Evolutionary conservation across 2,888 invertebrate species (phyloP).

Genomic region (Epinotia demarniana): DNA sequence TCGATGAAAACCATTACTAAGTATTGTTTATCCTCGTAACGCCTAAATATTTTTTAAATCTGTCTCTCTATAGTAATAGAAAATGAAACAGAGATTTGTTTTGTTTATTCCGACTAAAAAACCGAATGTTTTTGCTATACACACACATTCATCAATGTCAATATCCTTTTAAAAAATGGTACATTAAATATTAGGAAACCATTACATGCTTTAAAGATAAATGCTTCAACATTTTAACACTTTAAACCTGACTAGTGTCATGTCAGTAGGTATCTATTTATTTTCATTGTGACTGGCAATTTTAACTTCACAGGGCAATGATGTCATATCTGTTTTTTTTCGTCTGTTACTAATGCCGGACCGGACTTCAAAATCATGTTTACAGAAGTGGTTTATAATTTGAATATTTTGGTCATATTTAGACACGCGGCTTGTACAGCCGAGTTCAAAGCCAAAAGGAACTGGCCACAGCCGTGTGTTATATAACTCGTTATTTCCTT

Average conservation of each 20-base stretch:
- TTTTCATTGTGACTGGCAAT: not conserved
- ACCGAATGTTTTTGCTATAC: no score
- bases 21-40: no score
- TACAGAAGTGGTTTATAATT: not conserved
- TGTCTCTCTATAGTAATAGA: no score
- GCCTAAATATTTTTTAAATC: no score
- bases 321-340: slow-evolving; percentile 30
- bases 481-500: no score
- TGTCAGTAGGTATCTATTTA: not conserved
- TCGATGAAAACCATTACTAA: no score
- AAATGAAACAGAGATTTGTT: no score
- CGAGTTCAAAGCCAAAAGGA: no score
- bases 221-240: not conserved
- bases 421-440: no score
- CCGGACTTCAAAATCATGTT: not conserved
- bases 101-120: no score
- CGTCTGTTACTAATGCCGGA: slow-evolving; percentile 2
- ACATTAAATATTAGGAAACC: not conserved
- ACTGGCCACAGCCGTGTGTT: no score
- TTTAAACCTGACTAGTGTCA: not conserved
- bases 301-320: slow-evolving; percentile 23
- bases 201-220: not conserved
- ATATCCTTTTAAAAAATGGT: not conserved
- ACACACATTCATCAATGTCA: not conserved
- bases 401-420: not conserved